phyloP scores from a whole-genome alignment of 2,113 vertebrate species.

The Pluvialis apricaria region DNA sequence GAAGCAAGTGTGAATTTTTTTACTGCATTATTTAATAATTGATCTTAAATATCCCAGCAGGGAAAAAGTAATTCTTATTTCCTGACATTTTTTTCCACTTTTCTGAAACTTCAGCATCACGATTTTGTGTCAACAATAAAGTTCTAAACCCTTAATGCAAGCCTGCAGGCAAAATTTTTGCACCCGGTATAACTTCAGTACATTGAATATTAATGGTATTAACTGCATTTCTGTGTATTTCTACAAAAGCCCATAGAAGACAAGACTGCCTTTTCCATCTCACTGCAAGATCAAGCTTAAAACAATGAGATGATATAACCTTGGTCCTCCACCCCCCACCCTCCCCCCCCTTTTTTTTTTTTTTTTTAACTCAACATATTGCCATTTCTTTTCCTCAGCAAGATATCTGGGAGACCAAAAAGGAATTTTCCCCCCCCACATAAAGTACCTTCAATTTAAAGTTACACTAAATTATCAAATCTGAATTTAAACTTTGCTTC shows the following conservation, averaged over 20 bases:
- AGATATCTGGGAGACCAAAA: background rate
- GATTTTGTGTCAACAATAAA: background rate
- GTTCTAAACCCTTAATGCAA: background rate
- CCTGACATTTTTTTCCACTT: slow-evolving; percentile 2
- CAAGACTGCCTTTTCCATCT: background rate
- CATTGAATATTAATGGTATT: background rate
- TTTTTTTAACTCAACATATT: background rate
- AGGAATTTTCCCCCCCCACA: background rate
- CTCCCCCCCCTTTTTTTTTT: too few species aligned
- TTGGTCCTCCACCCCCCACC: fast-evolving
- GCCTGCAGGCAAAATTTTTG: background rate
- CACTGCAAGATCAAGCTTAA: background rate
- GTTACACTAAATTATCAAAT: background rate
- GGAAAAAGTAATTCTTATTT: background rate
- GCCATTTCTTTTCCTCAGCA: background rate
- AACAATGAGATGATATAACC: background rate
- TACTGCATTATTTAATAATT: slow-evolving; percentile 25
- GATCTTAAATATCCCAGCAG: background rate
- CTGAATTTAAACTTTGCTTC: background rate
- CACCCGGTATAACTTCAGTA: background rate
- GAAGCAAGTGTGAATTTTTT: slow-evolving; percentile 23
- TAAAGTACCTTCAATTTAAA: background rate
- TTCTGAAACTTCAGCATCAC: background rate
- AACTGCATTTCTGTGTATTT: slow-evolving; percentile 13
- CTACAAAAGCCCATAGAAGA: background rate